Base-by-base conservation (phyloP, 2,797 vertebrate genomes). In the Lates japonicus region DNA sequence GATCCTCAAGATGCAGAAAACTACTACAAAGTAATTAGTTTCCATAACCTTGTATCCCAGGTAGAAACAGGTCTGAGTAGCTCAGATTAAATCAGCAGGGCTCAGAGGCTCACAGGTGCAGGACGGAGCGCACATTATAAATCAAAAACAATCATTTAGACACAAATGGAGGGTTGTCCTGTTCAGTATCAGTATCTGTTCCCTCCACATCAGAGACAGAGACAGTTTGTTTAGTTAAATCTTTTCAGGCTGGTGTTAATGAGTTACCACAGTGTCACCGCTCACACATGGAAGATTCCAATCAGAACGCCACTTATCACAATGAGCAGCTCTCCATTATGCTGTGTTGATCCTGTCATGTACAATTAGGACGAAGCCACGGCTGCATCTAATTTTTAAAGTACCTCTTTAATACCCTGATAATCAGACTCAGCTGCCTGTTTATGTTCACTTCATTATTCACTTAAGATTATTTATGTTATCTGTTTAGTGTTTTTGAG, bases 301-400 rank as follows among this genome's bases (percentile, higher is more conserved):
- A 54, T 68, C 72, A 39, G 41, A 70, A 60, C 62, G 55, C 71
- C 67, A 76, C 73, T 86, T 85, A 83, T 73, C 58, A 41, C 73
- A 63, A 58, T 52, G 13, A 70, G 66, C 60, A 54, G 46, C 64
- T 81, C 54, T 57, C 22, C 49, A 58, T 81, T 77, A 63, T 74
- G 44, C 55, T 29, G 41, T 69, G 78, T 69, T 83, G 76, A 66
- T 78, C 59, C 84, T 79, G 81, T 77, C 85, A 71, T 31, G 46
- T 70, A n/a, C 7, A 41, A 60, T 88, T 25, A 77, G 51, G 51
- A 35, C 64, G 78, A 89, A 74, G 70, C 58, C 63, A 41, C 6
- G 10, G 35, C 61, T 65, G 48, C 68, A 69, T 29, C 54, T 17
- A 1, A 48, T 8, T 17, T 33, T 19, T 25, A 14, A 13, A 16